A percentile compares a stretch with the other conserved stretches of the same genome.
Evolutionary conservation across 2,113 vertebrate genomes (phyloP).

Genomic region (Crotalus viridis): DNA sequence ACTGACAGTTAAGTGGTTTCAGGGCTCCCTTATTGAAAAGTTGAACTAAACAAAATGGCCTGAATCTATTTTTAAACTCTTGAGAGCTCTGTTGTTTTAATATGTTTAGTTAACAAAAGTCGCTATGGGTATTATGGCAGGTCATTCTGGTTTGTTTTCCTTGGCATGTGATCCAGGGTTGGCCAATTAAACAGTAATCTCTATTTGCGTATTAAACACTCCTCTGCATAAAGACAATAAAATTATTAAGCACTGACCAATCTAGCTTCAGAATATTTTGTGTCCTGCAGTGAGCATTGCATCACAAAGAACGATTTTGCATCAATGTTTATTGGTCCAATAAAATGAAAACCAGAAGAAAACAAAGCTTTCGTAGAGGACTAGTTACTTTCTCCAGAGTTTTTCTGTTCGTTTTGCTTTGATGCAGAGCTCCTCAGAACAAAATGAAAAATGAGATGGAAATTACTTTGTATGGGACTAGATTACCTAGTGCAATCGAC

Average conservation of each 20-base stretch:
- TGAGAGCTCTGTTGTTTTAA: not conserved
- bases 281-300: not conserved
- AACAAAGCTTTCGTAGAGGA: not conserved
- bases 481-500: not conserved
- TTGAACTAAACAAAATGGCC: not conserved
- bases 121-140: not conserved
- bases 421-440: not conserved
- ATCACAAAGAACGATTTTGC: not conserved
- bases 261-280: not conserved
- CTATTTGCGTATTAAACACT: not conserved
- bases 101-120: conserved; percentile 6
- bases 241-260: not conserved
- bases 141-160: conserved; percentile 9
- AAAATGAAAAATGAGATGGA: not conserved
- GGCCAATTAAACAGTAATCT: not conserved
- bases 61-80: conserved; percentile 11
- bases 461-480: not conserved
- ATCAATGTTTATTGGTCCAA: not conserved
- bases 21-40: not conserved
- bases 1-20: not conserved
- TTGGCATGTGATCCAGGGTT: not conserved
- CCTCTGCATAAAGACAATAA: not conserved
- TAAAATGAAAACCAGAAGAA: not conserved
- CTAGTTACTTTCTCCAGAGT: not conserved
- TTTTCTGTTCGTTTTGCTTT: not conserved